A percentile compares a stretch with the other conserved stretches of the same genome.
These are phyloP conservation scores for Belonocnema kinseyi DNA, from an alignment of 1,140 invertebrate species.

Conservation along the genomic window DNA sequence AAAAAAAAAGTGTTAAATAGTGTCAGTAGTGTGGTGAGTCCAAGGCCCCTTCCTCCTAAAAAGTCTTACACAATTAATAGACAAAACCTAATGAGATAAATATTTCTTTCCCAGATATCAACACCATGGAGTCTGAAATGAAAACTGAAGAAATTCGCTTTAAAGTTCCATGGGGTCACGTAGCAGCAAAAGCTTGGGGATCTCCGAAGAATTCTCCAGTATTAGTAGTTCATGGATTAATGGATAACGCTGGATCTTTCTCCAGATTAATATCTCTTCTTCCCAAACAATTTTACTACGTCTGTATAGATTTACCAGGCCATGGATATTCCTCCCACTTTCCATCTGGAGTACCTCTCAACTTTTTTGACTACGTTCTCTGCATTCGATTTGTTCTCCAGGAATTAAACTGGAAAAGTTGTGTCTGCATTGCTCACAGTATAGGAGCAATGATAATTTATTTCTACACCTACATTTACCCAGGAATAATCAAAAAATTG, in stretches of 20 bases:
- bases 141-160: conserved; percentile 31
- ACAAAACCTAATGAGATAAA: no score
- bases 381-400: conserved; percentile 76
- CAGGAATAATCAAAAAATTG: conserved; percentile 74
- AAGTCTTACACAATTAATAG: no score
- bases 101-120: no score
- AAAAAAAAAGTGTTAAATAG: no score
- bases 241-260: conserved; percentile 83
- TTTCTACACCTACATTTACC: conserved; percentile 73
- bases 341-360: conserved; percentile 74
- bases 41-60: no score
- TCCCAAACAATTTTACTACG: conserved; percentile 78
- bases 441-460: conserved; percentile 76
- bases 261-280: conserved; percentile 79
- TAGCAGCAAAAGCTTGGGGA: conserved; percentile 81
- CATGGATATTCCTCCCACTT: conserved; percentile 82
- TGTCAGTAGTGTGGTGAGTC: no score
- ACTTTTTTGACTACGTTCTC: conserved; percentile 73
- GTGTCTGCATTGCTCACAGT: conserved; percentile 78
- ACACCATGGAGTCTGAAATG: not conserved
- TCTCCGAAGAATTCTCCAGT: conserved; percentile 73
- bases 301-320: conserved; percentile 82
- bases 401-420: conserved; percentile 77
- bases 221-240: conserved; percentile 79
- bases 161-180: conserved; percentile 66